A percentile compares a stretch with the other conserved stretches of the same genome.
These are phyloP conservation scores for Cynopterus sphinx DNA, from an alignment of 2,797 vertebrate species.

Conservation along the genomic window DNA sequence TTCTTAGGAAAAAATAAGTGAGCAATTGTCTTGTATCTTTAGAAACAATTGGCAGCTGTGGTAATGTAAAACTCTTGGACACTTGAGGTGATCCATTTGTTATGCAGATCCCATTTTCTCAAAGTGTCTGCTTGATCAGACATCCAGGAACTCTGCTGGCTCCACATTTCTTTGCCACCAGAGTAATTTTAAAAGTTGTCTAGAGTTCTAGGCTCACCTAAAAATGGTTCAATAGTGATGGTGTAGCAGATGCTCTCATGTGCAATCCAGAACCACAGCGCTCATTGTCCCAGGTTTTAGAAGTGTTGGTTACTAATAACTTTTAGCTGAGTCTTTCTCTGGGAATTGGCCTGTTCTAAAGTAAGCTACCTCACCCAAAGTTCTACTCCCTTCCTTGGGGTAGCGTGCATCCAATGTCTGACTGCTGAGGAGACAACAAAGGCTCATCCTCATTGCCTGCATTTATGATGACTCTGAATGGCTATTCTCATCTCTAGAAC, in stretches of 20 bases:
- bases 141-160: background rate
- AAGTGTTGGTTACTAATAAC: background rate
- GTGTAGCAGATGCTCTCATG: background rate
- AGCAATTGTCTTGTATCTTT: conserved; percentile 62
- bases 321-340: background rate
- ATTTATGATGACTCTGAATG: background rate
- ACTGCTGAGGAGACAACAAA: background rate
- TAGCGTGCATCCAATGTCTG: background rate
- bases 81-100: conserved; percentile 12
- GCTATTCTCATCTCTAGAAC: background rate
- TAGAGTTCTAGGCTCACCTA: background rate
- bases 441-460: background rate
- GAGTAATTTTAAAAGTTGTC: background rate
- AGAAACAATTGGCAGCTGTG: conserved; percentile 46
- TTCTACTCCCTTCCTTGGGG: background rate
- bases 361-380: background rate
- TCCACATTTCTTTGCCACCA: conserved; percentile 8
- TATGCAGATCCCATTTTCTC: background rate
- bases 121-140: conserved; percentile 26
- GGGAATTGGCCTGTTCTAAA: background rate
- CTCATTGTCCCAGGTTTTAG: background rate
- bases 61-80: conserved; percentile 49
- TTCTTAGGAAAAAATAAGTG: conserved; percentile 65
- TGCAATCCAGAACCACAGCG: background rate
- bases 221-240: background rate